Percentiles rank a stretch among this genome's conserved stretches.
These are phyloP conservation scores for Papilio polyxenes DNA, from an alignment of 1,140 invertebrate genomes.

Conservation along the genomic window DNA sequence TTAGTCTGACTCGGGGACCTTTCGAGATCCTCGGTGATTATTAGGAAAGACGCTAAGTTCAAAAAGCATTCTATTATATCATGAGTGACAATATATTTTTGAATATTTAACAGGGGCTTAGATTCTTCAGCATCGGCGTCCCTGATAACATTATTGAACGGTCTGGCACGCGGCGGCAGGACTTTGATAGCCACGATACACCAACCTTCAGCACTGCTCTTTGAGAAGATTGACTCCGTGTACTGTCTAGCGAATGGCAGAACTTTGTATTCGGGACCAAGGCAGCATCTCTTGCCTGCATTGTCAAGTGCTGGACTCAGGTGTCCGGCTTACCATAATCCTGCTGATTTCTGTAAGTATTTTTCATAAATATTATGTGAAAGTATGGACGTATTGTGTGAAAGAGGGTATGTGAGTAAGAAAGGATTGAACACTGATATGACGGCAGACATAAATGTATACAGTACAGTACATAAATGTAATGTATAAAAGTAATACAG, in stretches of 20 bases:
- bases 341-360: slow-evolving; percentile 94
- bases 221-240: slow-evolving; percentile 97
- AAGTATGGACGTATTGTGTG: too few species aligned
- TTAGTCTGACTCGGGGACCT: not conserved
- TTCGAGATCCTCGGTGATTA: not conserved
- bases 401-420: too few species aligned
- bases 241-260: slow-evolving; percentile 94
- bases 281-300: slow-evolving; percentile 89
- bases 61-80: not conserved
- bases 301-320: slow-evolving; percentile 87
- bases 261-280: slow-evolving; percentile 93
- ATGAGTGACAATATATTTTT: slow-evolving; percentile 4
- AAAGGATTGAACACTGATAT: too few species aligned
- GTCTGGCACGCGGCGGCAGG: slow-evolving; percentile 88
- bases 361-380: slow-evolving; percentile 12
- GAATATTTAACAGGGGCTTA: slow-evolving; percentile 84
- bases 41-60: not conserved
- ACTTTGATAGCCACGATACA: slow-evolving; percentile 96
- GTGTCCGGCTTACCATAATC: slow-evolving; percentile 97
- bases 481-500: too few species aligned
- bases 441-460: too few species aligned
- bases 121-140: slow-evolving; percentile 93
- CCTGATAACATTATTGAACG: slow-evolving; percentile 88
- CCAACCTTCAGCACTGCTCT: slow-evolving; percentile 96
- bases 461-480: too few species aligned